These are phyloP conservation scores for Lutraria rhynchaena DNA, from an alignment of 1,140 invertebrate genomes.

Conservation along the genomic window DNA sequence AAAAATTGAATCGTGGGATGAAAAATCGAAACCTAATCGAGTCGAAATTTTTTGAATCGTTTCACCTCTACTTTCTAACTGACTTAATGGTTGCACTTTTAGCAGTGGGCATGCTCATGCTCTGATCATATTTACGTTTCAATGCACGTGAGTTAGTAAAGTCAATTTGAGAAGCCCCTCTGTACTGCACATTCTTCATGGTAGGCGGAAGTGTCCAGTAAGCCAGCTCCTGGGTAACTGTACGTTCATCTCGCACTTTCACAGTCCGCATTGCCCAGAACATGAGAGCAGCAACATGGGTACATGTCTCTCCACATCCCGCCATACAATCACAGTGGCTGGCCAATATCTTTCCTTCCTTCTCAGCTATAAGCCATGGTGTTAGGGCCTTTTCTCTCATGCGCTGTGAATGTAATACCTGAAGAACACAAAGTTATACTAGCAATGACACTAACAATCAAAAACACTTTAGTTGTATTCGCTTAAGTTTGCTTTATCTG, in stretches of 20 bases:
- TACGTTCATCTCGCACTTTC: conserved; percentile 46
- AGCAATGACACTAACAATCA: too few species aligned
- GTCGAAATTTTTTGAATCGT: too few species aligned
- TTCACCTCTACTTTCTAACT: not conserved
- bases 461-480: too few species aligned
- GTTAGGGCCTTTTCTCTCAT: conserved; percentile 49
- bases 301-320: conserved; percentile 67
- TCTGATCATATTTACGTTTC: conserved; percentile 39
- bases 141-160: conserved; percentile 54
- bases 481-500: too few species aligned
- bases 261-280: conserved; percentile 60
- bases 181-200: conserved; percentile 48
- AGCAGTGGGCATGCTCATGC: not conserved
- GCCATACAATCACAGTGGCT: conserved; percentile 70
- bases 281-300: conserved; percentile 64
- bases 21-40: too few species aligned
- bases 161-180: conserved; percentile 51
- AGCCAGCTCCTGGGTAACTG: conserved; percentile 63
- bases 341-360: conserved; percentile 51
- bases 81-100: not conserved
- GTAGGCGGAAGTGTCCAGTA: conserved; percentile 60
- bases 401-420: conserved; percentile 61
- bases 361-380: conserved; percentile 61
- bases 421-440: not conserved
- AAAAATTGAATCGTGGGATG: too few species aligned